Conservation (phyloP, 2,113 vertebrate genomes). For the Seriola aureovittata region DNA sequence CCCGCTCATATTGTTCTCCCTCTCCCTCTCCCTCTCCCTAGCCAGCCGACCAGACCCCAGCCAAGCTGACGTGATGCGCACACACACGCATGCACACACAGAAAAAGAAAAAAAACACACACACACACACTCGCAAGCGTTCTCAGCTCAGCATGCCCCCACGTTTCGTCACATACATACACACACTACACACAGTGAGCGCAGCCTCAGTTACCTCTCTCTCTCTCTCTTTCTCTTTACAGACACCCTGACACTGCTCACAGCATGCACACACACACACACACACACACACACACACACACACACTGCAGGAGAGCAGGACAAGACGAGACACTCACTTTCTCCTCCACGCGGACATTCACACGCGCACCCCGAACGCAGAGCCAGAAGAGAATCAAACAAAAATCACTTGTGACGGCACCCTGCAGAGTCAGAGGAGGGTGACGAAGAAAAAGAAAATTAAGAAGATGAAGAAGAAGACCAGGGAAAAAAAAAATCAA, state of each 20-base stretch:
- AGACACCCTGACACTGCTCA: conserved; percentile 40
- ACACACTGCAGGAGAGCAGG: conserved; percentile 56
- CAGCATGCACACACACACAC: conserved; percentile 48
- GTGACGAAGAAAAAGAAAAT: conserved; percentile 46
- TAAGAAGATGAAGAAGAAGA: conserved; percentile 61
- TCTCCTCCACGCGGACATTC: conserved; percentile 78
- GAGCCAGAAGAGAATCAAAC: conserved; percentile 62
- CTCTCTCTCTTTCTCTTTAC: conserved; percentile 49
- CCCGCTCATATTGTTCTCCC: conserved; percentile 90
- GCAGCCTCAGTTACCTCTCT: conserved; percentile 40
- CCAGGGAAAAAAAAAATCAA: conserved; percentile 69
- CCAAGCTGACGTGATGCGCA: conserved; percentile 77
- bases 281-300: conserved; percentile 24
- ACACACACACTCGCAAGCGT: conserved; percentile 38
- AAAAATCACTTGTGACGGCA: conserved; percentile 63
- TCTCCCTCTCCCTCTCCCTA: conserved; percentile 74
- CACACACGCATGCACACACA: conserved; percentile 57
- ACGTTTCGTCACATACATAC: conserved; percentile 58
- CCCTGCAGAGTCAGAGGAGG: conserved; percentile 59
- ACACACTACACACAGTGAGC: conserved; percentile 41
- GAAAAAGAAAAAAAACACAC: conserved; percentile 3
- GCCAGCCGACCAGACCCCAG: conserved; percentile 73
- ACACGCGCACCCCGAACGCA: conserved; percentile 59
- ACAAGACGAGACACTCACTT: conserved; percentile 76
- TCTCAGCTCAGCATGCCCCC: conserved; percentile 65